phyloP scores from a whole-genome alignment of 2,797 vertebrate genomes.

The Podarcis lilfordi region DNA sequence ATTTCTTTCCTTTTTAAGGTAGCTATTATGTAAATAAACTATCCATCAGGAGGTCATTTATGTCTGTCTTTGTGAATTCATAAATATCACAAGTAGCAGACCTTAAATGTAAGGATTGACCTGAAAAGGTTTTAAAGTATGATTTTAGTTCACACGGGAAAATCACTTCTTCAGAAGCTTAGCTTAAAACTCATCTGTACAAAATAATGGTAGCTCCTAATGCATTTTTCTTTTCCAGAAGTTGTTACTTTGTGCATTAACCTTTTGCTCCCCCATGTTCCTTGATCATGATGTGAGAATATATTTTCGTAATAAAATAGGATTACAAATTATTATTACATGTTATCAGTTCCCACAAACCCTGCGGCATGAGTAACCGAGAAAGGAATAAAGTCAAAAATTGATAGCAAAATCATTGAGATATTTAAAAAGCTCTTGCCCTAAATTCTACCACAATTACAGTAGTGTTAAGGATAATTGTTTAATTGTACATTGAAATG shows the following conservation, averaged over 20 bases:
- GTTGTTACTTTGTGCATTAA: slow-evolving; percentile 7
- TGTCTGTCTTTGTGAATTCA: slow-evolving; percentile 33
- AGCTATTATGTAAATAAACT: slow-evolving; percentile 38
- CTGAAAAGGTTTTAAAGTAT: slow-evolving; percentile 35
- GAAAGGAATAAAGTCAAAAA: neutral
- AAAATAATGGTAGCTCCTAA: neutral
- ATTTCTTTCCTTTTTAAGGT: slow-evolving; percentile 13
- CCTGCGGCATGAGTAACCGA: neutral
- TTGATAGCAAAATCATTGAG: slow-evolving; percentile 14
- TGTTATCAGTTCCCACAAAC: neutral
- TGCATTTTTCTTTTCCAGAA: slow-evolving; percentile 29
- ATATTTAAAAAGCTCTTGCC: neutral
- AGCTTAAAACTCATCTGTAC: neutral
- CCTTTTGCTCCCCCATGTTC: neutral
- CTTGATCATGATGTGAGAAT: neutral
- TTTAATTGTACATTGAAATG: too few relatives aligned
- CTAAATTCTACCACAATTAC: neutral
- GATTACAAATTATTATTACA: neutral
- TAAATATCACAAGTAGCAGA: slow-evolving; percentile 21
- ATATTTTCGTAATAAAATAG: slow-evolving; percentile 23
- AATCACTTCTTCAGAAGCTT: slow-evolving; percentile 37
- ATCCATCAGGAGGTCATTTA: slow-evolving; percentile 30
- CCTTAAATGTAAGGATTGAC: slow-evolving; percentile 21
- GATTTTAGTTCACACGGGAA: slow-evolving; percentile 27
- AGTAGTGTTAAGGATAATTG: neutral